A percentile compares a stretch with the other conserved stretches of the same genome.
Evolutionary conservation across 2,797 vertebrate genomes (phyloP).

Genomic region (Orestias chungarensis): DNA sequence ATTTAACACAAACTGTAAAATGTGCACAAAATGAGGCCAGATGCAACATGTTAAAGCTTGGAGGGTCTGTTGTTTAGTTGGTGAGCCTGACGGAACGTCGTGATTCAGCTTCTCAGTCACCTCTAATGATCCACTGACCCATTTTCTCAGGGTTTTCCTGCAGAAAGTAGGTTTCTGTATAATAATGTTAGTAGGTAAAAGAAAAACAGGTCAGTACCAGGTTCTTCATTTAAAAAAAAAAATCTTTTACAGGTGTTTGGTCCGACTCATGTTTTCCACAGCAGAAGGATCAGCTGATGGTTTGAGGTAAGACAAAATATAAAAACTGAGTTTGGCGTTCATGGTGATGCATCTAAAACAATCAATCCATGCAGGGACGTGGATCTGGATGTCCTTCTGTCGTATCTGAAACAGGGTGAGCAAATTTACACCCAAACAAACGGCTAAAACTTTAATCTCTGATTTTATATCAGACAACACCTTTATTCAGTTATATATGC

Average conservation of each 20-base stretch:
- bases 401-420: constrained; percentile 80
- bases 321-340: constrained; percentile 1
- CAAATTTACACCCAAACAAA: constrained; percentile 5
- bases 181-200: constrained; percentile 76
- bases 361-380: constrained; percentile 51
- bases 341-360: constrained; percentile 1
- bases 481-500: no score
- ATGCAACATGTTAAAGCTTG: neutral
- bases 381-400: constrained; percentile 71
- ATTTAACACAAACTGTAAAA: neutral
- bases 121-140: constrained; percentile 74
- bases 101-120: constrained; percentile 47
- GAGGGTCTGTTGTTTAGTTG: constrained; percentile 7
- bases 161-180: constrained; percentile 68
- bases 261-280: constrained; percentile 82
- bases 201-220: constrained; percentile 70
- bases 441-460: neutral
- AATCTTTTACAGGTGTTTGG: constrained; percentile 86
- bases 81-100: constrained; percentile 31
- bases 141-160: constrained; percentile 58
- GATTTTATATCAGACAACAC: neutral
- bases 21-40: neutral
- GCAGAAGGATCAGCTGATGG: constrained; percentile 70
- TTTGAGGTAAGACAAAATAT: constrained; percentile 68
- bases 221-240: constrained; percentile 61